Percentiles rank a stretch among this genome's conserved stretches.
These are phyloP conservation scores for Promerops cafer DNA, from an alignment of 2,113 vertebrate genomes.

Conservation along the genomic window DNA sequence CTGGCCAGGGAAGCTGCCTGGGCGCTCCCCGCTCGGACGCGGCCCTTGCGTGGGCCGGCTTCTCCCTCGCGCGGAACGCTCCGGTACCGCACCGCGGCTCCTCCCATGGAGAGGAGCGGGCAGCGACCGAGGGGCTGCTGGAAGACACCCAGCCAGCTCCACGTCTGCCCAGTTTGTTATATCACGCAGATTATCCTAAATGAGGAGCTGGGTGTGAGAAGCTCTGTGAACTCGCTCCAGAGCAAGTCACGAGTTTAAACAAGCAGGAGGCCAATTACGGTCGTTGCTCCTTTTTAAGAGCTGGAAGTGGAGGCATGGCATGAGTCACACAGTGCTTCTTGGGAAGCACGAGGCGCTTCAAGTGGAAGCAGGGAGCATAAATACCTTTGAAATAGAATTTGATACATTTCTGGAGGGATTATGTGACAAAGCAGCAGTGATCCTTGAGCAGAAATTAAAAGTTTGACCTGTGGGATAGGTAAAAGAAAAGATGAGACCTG, in stretches of 20 bases:
- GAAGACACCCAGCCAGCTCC: background rate
- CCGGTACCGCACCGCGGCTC: background rate
- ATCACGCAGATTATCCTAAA: background rate
- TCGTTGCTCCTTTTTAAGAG: background rate
- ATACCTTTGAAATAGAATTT: background rate
- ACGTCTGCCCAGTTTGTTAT: rapidly evolving
- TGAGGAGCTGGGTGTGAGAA: background rate
- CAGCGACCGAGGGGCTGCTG: background rate
- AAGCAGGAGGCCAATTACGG: background rate
- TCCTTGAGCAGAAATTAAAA: background rate
- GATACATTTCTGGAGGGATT: background rate
- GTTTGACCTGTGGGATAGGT: background rate
- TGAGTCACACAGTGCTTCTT: background rate
- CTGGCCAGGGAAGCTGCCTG: background rate
- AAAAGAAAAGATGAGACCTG: background rate
- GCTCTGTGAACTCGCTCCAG: background rate
- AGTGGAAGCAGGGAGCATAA: background rate
- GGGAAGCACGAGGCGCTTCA: background rate
- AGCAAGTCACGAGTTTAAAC: background rate
- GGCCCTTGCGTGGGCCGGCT: background rate
- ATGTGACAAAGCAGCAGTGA: background rate
- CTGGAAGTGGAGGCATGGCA: background rate
- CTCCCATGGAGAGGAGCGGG: background rate
- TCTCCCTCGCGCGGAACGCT: background rate
- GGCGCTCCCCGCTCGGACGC: background rate